A percentile compares a stretch with the other conserved stretches of the same genome.
These are phyloP conservation scores for Formica selysi DNA, from an alignment of 1,140 invertebrate species.

Conservation along the genomic window DNA sequence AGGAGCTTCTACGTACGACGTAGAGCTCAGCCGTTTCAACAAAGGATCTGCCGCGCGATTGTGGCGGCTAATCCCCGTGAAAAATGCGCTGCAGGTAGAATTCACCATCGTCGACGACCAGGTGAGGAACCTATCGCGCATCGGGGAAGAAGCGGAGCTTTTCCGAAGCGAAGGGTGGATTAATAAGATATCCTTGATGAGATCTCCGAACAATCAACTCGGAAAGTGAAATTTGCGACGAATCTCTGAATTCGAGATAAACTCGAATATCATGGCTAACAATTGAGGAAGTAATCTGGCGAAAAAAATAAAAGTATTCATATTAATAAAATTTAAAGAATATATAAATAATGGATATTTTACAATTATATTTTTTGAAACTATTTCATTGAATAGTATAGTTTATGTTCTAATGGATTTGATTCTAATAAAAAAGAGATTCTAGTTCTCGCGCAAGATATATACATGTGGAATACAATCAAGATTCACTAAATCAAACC, in stretches of 20 bases:
- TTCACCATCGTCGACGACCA: slow-evolving; percentile 58
- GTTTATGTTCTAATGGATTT: neutral
- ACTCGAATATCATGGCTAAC: neutral
- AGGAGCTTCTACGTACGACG: slow-evolving; percentile 74
- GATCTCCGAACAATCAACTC: neutral
- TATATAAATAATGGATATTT: neutral
- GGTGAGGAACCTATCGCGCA: slow-evolving; percentile 52
- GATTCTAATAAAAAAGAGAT: neutral
- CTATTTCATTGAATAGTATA: neutral
- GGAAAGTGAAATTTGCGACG: slow-evolving; percentile 14
- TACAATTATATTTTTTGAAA: neutral
- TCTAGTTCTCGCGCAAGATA: slow-evolving; percentile 1
- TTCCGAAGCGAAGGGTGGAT: slow-evolving; percentile 22
- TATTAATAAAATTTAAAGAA: neutral
- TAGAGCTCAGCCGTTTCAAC: slow-evolving; percentile 37
- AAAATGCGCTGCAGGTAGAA: slow-evolving; percentile 83
- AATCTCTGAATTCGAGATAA: slow-evolving; percentile 11
- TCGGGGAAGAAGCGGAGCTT: slow-evolving; percentile 62
- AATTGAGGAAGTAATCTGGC: neutral
- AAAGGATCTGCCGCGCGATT: slow-evolving; percentile 65
- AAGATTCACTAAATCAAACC: slow-evolving; percentile 50
- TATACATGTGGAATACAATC: neutral
- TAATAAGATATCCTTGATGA: slow-evolving; percentile 50
- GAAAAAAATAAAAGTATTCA: too few species aligned
- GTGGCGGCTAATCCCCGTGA: slow-evolving; percentile 81